Evolutionary conservation across 2,888 invertebrate genomes (phyloP), one percentile per base, ranked within the genome.

Genomic region (Parnassius mnemosyne): DNA sequence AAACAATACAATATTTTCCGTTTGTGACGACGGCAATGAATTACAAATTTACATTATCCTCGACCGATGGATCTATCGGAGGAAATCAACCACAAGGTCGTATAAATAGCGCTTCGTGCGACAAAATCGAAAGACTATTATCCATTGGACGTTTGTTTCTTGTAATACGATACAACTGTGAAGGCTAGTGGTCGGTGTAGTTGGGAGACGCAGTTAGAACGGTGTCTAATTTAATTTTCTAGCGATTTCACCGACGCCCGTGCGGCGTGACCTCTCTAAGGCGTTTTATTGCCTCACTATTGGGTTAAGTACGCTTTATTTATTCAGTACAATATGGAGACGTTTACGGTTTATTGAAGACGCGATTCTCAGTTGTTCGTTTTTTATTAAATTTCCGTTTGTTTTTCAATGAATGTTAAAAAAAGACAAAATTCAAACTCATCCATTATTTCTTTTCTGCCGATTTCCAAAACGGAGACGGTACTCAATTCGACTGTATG

Each of bases 191-290:
- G 10, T 41, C 58, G 44, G 41, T 59, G 52, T 53, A 67, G 64
- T 64, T 59, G 60, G 49, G 60, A 63, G 57, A 55, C 47, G 16
- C 16, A 43, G 55, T 55, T 54, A 41, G 41, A 44, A 61, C 54
- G 60, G 57, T 49, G 59, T 16, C 63, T 66, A 68, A 68, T 69
- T 67, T 46, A 56, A 63, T 67, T 68, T 70, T 69, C 70, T 65
- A 66, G 59, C 60, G 74, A 71, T 74, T 75, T 73, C 73, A 69
- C 70, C 65, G 68, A 63, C 64, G 64, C 66, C 53, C 34, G 54
- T 20, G 55, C 59, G 71, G 67, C 72, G 70, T 74, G 71, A 70
- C 66, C 65, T 62, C 67, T 47, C 62, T 61, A 65, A 69, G 65
- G 63, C 63, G 68, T 68, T 64, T 72, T 60, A 68, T 71, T 70